phyloP scores from a whole-genome alignment of 2,797 vertebrate species.

The Gobionotothen gibberifrons region DNA sequence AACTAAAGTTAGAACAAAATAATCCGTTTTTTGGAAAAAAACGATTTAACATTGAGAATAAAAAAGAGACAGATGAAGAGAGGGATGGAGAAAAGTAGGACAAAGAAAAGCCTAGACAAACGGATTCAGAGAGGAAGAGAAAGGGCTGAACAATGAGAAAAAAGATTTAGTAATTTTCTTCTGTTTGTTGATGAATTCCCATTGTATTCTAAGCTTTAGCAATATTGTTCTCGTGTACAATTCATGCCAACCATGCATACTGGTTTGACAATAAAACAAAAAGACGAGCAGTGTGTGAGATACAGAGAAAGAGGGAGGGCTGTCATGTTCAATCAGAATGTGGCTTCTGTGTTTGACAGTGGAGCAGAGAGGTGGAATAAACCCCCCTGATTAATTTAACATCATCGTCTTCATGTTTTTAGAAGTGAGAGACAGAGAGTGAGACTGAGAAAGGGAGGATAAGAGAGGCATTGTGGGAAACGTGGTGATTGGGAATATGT shows the following conservation, averaged over 20 bases:
- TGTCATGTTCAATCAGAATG: slow-evolving; percentile 42
- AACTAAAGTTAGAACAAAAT: too few species aligned
- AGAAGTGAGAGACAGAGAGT: slow-evolving; percentile 17
- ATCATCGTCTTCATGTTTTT: slow-evolving; percentile 40
- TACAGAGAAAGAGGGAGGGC: slow-evolving; percentile 23
- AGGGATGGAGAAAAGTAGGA: not conserved
- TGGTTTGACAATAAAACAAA: slow-evolving; percentile 46
- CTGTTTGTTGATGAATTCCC: slow-evolving; percentile 44
- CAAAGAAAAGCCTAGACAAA: slow-evolving; percentile 19
- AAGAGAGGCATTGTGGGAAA: not conserved
- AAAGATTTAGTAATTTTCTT: slow-evolving; percentile 39
- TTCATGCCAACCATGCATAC: slow-evolving; percentile 40
- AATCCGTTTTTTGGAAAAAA: too few species aligned
- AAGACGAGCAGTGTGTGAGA: slow-evolving; percentile 10
- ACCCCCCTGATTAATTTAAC: slow-evolving; percentile 58
- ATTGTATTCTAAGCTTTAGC: slow-evolving; percentile 41
- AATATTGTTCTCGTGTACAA: slow-evolving; percentile 31
- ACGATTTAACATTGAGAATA: slow-evolving; percentile 12
- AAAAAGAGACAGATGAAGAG: not conserved
- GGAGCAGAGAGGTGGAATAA: slow-evolving; percentile 58
- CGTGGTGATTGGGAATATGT: slow-evolving; percentile 5
- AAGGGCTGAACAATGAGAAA: slow-evolving; percentile 26
- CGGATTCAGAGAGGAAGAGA: not conserved
- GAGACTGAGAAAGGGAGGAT: not conserved
- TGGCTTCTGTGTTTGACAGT: slow-evolving; percentile 32